These are phyloP conservation scores for Eupithecia abbreviata DNA, from an alignment of 2,888 invertebrate species.

Conservation along the genomic window DNA sequence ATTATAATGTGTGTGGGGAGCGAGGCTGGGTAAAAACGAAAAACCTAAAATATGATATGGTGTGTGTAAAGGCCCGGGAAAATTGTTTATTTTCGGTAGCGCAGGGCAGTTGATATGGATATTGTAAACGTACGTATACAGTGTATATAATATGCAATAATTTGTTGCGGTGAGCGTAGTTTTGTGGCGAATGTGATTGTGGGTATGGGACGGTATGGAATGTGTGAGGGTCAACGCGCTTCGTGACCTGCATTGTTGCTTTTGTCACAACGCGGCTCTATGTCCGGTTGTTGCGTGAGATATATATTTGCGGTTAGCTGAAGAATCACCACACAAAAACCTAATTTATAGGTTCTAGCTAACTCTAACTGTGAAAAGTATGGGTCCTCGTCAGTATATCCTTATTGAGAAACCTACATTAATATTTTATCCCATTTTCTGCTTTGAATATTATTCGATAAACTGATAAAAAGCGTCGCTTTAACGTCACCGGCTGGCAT, in stretches of 20 bases:
- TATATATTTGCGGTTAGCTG: background rate
- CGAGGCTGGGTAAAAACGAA: slow-evolving; percentile 21
- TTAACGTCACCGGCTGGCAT: slow-evolving; percentile 51
- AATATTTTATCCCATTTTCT: background rate
- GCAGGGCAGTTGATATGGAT: slow-evolving; percentile 23
- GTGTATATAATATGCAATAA: slow-evolving; percentile 23
- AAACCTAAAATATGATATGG: slow-evolving; percentile 33
- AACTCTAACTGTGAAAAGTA: background rate
- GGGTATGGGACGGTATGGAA: slow-evolving; percentile 14
- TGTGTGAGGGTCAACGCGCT: slow-evolving; percentile 22
- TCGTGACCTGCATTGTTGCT: slow-evolving; percentile 49
- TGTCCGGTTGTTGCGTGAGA: slow-evolving; percentile 5
- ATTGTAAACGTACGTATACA: too few species aligned
- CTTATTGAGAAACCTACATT: background rate
- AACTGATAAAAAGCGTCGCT: slow-evolving; percentile 69
- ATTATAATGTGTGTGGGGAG: slow-evolving; percentile 51
- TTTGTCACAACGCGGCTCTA: slow-evolving; percentile 11
- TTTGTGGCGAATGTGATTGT: slow-evolving; percentile 28
- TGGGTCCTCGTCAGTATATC: background rate
- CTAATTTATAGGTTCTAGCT: background rate
- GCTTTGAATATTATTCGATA: slow-evolving; percentile 14
- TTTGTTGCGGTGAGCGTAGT: slow-evolving; percentile 26
- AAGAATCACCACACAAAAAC: background rate
- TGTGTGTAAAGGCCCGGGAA: slow-evolving; percentile 38
- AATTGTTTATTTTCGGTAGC: slow-evolving; percentile 33